phyloP scores from a whole-genome alignment of 2,888 invertebrate genomes.

The Spodoptera littoralis region DNA sequence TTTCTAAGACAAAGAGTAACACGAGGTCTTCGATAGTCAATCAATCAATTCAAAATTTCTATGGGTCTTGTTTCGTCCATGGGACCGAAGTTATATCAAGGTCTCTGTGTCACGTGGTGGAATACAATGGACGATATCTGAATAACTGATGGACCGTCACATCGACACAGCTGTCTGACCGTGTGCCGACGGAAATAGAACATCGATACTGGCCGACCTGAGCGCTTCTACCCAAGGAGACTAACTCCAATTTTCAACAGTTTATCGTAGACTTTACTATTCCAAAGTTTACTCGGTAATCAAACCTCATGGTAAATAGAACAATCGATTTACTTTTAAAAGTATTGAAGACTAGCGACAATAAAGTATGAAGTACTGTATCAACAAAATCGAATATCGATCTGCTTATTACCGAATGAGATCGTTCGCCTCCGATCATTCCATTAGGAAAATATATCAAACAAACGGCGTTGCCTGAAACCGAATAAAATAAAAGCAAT shows the following conservation, averaged over 20 bases:
- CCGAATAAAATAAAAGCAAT: conserved; percentile 25
- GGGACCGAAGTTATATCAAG: conserved; percentile 52
- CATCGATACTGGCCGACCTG: conserved; percentile 65
- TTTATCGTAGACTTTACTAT: conserved; percentile 19
- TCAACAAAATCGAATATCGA: conserved; percentile 20
- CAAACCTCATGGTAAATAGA: conserved; percentile 32
- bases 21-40: background rate
- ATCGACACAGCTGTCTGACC: conserved; percentile 67
- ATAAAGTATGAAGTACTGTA: conserved; percentile 7
- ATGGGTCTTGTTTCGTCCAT: conserved; percentile 14
- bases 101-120: conserved; percentile 55
- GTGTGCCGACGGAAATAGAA: conserved; percentile 72
- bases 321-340: conserved; percentile 35
- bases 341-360: conserved; percentile 26
- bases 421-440: background rate
- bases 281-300: conserved; percentile 29
- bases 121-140: conserved; percentile 67
- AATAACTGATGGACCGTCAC: conserved; percentile 74
- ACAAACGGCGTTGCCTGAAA: conserved; percentile 5
- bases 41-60: conserved; percentile 8
- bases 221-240: conserved; percentile 55
- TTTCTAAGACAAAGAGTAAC: too few relatives aligned
- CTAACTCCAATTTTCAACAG: conserved; percentile 27
- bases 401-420: conserved; percentile 13
- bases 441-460: conserved; percentile 19